Conservation (phyloP, 35 echinoderm and acorn worm genomes). For the Apostichopus californicus region DNA sequence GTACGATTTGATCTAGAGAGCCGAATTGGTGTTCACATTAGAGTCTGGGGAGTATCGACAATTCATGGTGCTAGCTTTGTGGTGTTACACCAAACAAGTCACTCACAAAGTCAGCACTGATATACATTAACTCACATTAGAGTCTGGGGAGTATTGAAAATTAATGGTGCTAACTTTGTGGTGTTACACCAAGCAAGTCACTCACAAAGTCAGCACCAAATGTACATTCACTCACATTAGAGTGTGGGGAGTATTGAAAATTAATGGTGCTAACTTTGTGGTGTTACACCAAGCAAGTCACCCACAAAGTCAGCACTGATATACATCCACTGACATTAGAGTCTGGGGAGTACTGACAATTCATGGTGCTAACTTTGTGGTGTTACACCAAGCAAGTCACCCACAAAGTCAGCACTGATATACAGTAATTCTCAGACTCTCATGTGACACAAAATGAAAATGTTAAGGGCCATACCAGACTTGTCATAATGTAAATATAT, state of each 20-base stretch:
- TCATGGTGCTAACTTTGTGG: neutral
- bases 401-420: neutral
- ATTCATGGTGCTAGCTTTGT: neutral
- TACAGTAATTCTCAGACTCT: neutral
- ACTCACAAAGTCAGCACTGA: too few species aligned
- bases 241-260: neutral
- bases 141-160: neutral
- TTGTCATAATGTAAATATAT: too few species aligned
- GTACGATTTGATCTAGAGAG: neutral
- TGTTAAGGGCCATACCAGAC: too few species aligned
- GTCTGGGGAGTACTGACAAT: neutral
- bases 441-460: neutral
- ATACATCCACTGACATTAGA: neutral
- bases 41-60: neutral
- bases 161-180: neutral
- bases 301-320: too few species aligned
- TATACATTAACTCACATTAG: neutral
- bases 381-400: neutral
- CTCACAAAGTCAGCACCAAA: neutral
- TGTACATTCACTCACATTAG: neutral
- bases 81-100: neutral
- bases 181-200: neutral
- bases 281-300: neutral
- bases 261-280: neutral
- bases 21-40: neutral